These are phyloP conservation scores for Tineola bisselliella DNA, from an alignment of 2,888 invertebrate genomes.

Conservation along the genomic window DNA sequence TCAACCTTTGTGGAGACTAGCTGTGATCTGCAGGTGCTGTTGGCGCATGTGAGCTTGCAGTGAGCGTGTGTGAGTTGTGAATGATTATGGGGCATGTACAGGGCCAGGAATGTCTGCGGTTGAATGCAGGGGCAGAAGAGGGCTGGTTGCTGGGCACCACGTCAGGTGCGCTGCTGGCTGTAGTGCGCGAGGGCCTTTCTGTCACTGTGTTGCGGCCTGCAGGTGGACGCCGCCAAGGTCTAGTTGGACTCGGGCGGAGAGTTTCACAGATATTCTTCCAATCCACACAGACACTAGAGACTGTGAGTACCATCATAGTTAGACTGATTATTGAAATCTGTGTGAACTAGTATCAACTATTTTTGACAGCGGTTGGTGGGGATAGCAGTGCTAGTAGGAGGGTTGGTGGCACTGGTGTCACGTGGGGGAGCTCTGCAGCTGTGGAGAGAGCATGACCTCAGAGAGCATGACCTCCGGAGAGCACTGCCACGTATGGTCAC, in stretches of 20 bases:
- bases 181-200: constrained; percentile 74
- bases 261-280: constrained; percentile 86
- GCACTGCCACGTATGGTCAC: constrained; percentile 18
- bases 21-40: constrained; percentile 88
- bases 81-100: background rate
- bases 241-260: constrained; percentile 86
- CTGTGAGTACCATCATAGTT: constrained; percentile 49
- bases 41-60: background rate
- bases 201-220: constrained; percentile 78
- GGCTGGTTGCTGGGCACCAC: constrained; percentile 89
- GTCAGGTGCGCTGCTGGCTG: constrained; percentile 80
- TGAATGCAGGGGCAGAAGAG: constrained; percentile 73
- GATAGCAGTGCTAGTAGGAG: constrained; percentile 72
- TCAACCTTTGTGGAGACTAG: constrained; percentile 84
- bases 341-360: background rate
- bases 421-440: constrained; percentile 82
- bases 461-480: constrained; percentile 78
- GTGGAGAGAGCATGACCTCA: constrained; percentile 81
- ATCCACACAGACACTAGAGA: constrained; percentile 71
- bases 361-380: constrained; percentile 64
- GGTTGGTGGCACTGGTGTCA: constrained; percentile 39
- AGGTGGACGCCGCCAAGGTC: constrained; percentile 84
- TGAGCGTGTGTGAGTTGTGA: background rate
- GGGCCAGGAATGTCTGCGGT: constrained; percentile 74
- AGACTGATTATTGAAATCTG: too few relatives aligned